Percentiles rank a stretch among this genome's conserved stretches.
phyloP scores from a whole-genome alignment of 2,797 vertebrate species.

The Onychomys leucogaster region DNA sequence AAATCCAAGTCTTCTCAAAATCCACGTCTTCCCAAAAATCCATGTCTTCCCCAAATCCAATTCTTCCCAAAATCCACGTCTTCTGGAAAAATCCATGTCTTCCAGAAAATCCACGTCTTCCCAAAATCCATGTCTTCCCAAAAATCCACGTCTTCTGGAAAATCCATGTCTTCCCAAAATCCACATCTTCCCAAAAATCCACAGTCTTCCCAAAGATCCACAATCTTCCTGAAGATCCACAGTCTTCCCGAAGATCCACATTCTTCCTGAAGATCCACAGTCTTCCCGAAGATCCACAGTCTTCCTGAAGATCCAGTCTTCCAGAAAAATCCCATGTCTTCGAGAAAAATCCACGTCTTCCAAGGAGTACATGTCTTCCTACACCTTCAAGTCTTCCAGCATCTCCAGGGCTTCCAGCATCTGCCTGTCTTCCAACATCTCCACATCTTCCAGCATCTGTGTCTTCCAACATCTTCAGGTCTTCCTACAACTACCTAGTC shows the following conservation, averaged over 20 bases:
- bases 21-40: not conserved
- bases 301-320: constrained; percentile 51
- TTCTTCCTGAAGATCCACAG: not conserved
- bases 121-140: constrained; percentile 21
- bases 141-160: not conserved
- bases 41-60: not conserved
- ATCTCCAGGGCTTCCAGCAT: constrained; percentile 76
- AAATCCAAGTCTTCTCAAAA: not conserved
- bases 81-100: not conserved
- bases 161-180: constrained; percentile 41
- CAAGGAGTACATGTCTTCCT: constrained; percentile 55
- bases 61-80: not conserved
- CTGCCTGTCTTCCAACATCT: constrained; percentile 68
- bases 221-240: not conserved
- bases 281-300: not conserved
- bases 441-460: constrained; percentile 23
- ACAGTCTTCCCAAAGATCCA: not conserved
- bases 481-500: constrained; percentile 58
- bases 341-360: not conserved
- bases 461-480: constrained; percentile 47
- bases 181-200: not conserved
- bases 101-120: constrained; percentile 35
- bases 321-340: constrained; percentile 11
- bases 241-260: not conserved
- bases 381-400: constrained; percentile 70